Conservation (phyloP, 2,797 vertebrate genomes). For the Falco biarmicus region DNA sequence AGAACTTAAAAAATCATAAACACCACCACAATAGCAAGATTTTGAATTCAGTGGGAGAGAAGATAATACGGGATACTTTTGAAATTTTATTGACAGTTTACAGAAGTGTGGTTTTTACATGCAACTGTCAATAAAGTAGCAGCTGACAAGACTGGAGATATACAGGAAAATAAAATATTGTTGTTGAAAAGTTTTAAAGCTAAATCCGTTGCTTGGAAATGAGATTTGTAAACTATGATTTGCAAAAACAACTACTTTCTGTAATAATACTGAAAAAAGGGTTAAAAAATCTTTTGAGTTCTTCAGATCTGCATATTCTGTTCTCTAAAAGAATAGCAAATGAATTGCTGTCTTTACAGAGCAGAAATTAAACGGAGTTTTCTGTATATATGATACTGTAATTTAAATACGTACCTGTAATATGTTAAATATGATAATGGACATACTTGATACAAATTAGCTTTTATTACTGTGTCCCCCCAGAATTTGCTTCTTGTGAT, state of each 20-base stretch:
- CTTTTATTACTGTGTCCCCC: background rate
- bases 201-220: background rate
- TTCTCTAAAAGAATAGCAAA: background rate
- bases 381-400: background rate
- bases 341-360: background rate
- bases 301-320: background rate
- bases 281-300: background rate
- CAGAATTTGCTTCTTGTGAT: background rate
- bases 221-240: background rate
- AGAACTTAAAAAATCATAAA: background rate
- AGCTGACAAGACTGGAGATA: background rate
- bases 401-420: background rate
- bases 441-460: background rate
- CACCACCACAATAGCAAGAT: background rate
- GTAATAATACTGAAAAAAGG: background rate
- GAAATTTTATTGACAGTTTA: background rate
- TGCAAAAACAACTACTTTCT: background rate
- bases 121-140: background rate
- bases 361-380: background rate
- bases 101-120: background rate
- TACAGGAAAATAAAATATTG: background rate
- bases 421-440: background rate
- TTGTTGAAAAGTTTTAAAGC: background rate
- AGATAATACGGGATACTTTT: background rate
- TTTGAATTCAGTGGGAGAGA: background rate